Conservation (phyloP, 1,140 invertebrate genomes). For the Cotesia chilonis region DNA sequence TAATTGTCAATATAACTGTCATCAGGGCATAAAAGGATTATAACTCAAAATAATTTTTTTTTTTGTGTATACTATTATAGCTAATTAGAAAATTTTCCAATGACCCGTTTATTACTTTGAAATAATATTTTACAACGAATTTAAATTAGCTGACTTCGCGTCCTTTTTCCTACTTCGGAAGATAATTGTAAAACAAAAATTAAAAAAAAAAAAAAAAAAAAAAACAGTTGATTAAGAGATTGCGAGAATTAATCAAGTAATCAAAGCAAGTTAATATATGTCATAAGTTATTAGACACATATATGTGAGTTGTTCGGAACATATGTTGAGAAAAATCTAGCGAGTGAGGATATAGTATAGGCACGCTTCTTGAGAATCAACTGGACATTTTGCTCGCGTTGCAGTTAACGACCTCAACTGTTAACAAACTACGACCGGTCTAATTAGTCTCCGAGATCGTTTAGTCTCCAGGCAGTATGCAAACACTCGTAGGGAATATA, state of each 20-base stretch:
- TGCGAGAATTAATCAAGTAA: conserved; percentile 10
- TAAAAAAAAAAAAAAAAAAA: not conserved
- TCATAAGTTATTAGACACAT: not conserved
- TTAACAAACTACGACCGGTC: conserved; percentile 46
- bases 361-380: conserved; percentile 10
- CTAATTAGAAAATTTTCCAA: too few relatives aligned
- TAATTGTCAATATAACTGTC: too few relatives aligned
- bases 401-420: conserved; percentile 47
- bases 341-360: not conserved
- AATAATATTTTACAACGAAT: too few relatives aligned
- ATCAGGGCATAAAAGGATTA: too few relatives aligned
- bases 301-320: not conserved
- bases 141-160: too few relatives aligned
- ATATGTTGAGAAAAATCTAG: too few relatives aligned
- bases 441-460: conserved; percentile 43
- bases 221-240: conserved; percentile 4
- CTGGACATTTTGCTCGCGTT: conserved; percentile 24
- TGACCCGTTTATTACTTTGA: too few relatives aligned
- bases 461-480: conserved; percentile 9
- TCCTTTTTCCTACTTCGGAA: too few relatives aligned
- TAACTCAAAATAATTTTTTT: too few relatives aligned
- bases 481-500: not conserved
- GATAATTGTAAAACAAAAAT: not conserved
- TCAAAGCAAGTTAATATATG: not conserved
- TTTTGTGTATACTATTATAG: too few relatives aligned